A percentile compares a stretch with the other conserved stretches of the same genome.
Evolutionary conservation across 2,113 vertebrate species (phyloP).

Genomic region (Panthera tigris): DNA sequence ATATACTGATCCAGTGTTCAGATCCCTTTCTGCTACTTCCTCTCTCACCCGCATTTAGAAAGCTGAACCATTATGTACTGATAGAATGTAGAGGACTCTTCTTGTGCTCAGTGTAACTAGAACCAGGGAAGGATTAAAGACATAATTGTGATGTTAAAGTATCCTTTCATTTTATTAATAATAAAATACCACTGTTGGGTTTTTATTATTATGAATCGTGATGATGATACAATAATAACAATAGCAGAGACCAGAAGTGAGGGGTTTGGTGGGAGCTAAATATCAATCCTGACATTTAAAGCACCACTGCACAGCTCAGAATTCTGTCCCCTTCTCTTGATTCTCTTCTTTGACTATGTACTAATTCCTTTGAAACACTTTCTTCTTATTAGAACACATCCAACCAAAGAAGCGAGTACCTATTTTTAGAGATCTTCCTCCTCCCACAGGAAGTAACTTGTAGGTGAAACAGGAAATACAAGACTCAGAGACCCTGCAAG

Average conservation of each 20-base stretch:
- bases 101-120: rapidly evolving
- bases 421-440: rapidly evolving
- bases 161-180: background rate
- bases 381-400: background rate
- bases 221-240: background rate
- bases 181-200: background rate
- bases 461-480: background rate
- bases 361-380: background rate
- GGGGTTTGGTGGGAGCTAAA: background rate
- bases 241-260: background rate
- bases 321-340: background rate
- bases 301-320: background rate
- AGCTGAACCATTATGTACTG: background rate
- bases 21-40: background rate
- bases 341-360: background rate
- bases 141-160: background rate
- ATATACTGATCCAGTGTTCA: background rate
- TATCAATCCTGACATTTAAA: background rate
- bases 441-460: background rate
- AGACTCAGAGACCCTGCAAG: background rate
- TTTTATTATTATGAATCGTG: background rate
- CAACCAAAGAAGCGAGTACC: background rate
- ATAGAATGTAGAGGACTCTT: background rate
- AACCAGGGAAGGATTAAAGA: background rate
- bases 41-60: background rate